A percentile compares a stretch with the other conserved stretches of the same genome.
phyloP scores from a whole-genome alignment of 2,797 vertebrate genomes.

The Acridotheres tristis region DNA sequence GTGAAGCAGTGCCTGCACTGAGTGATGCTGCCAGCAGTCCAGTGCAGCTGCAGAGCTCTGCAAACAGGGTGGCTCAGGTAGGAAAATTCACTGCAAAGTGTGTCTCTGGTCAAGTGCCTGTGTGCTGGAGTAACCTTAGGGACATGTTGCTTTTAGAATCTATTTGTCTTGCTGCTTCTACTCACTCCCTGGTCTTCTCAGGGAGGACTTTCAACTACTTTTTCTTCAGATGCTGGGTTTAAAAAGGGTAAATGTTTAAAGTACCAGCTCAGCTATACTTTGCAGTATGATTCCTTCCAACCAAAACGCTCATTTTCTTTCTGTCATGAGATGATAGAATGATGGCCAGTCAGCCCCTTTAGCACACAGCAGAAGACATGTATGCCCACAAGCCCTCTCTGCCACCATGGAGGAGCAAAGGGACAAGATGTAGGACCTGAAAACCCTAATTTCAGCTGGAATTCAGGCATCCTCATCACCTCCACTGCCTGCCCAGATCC shows the following conservation, averaged over 20 bases:
- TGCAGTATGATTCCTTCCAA: not conserved
- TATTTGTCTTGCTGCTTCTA: not conserved
- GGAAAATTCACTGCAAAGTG: not conserved
- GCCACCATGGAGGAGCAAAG: not conserved
- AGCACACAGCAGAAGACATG: not conserved
- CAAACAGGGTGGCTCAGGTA: not conserved
- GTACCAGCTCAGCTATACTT: not conserved
- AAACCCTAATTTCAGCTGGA: not conserved
- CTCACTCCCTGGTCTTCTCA: not conserved
- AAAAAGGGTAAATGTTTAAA: not conserved
- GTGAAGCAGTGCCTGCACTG: not conserved
- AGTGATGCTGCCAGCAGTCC: not conserved
- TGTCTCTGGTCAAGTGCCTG: not conserved
- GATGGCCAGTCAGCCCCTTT: not conserved
- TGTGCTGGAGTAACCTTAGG: not conserved
- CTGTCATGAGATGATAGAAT: not conserved
- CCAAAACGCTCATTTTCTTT: not conserved
- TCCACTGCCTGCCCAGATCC: not conserved
- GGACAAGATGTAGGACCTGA: not conserved
- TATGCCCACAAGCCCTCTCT: not conserved
- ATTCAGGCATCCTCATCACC: not conserved
- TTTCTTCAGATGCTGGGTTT: not conserved
- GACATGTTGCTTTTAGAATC: not conserved
- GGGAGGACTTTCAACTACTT: not conserved
- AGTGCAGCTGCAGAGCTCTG: not conserved